Conservation (phyloP, 2,113 vertebrate species). For the Plotosus lineatus region DNA sequence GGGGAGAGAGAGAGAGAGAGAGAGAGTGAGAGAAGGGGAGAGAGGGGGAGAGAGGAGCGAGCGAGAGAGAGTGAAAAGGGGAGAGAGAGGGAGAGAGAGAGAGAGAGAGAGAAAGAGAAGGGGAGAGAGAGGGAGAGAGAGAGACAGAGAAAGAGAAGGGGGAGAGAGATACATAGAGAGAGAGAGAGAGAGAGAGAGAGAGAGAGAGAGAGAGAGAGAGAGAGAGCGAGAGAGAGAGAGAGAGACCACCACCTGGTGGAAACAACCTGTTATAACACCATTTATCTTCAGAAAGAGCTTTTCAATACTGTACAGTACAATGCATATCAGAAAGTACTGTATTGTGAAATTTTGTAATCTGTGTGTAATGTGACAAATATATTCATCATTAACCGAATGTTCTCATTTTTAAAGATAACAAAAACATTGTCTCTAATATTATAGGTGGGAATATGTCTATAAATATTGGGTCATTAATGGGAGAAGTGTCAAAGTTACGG, state of each 20-base stretch:
- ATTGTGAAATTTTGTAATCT: neutral
- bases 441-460: neutral
- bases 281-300: too few relatives aligned
- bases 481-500: too few relatives aligned
- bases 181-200: neutral
- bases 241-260: slow-evolving; percentile 36
- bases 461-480: too few relatives aligned
- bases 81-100: neutral
- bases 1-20: neutral
- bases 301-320: neutral
- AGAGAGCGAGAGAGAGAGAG: neutral
- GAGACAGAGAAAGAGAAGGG: neutral
- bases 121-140: neutral
- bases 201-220: neutral
- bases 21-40: neutral
- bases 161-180: neutral
- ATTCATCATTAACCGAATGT: neutral
- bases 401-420: neutral
- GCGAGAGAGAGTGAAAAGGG: neutral
- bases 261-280: neutral
- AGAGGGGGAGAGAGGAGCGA: too few relatives aligned
- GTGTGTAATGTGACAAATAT: neutral
- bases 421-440: neutral
- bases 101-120: neutral
- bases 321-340: neutral